Evolutionary conservation across 2,797 vertebrate genomes (phyloP), one percentile per base, ranked within the genome.

Genomic region (Labroides dimidiatus): DNA sequence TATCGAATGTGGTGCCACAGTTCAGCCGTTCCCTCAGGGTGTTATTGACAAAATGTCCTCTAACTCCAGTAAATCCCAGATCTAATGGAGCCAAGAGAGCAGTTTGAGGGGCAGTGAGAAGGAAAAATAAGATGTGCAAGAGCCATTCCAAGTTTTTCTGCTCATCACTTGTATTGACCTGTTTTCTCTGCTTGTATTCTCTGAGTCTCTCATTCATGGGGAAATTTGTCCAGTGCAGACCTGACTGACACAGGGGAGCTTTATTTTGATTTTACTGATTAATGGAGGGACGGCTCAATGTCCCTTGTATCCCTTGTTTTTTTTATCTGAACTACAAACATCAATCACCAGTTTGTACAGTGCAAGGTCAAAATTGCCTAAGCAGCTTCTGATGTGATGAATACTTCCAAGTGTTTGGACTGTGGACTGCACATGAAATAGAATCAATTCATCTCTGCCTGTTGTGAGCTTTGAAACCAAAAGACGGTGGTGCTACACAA

Each of bases 81-180:
- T 69, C 49, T 72, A 68, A 74, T 69, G 67, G 53, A 71, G 53
- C 60, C 62, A 76, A 72, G 78, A 65, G 45, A 72, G 63, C 62
- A 58, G 55, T 50, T 72, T 23, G 36, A 49, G 52, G 43, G 59
- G 47, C 48, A 51, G 21, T 51, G 33, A 43, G 23, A n/a, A 39
- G 33, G 33, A 20, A 27, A 41, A 56, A 45, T 19, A 23, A 23
- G 43, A 45, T 15, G 50, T 45, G 52, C 2, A 5, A 59, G 39
- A 50, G 30, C 30, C n/a, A 24, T 52, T 75, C 47, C 36, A 67
- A 47, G 59, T 73, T 74, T 33, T 62, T 81, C 60, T 63, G 41
- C 55, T 65, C 63, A 49, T 87, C 77, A 59, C 72, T 85, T 67
- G 44, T 86, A 85, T 82, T 70, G 82, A 81, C 72, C 65, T 84